phyloP scores from a whole-genome alignment of 2,797 vertebrate species.

The Toxotes lorentzi region DNA sequence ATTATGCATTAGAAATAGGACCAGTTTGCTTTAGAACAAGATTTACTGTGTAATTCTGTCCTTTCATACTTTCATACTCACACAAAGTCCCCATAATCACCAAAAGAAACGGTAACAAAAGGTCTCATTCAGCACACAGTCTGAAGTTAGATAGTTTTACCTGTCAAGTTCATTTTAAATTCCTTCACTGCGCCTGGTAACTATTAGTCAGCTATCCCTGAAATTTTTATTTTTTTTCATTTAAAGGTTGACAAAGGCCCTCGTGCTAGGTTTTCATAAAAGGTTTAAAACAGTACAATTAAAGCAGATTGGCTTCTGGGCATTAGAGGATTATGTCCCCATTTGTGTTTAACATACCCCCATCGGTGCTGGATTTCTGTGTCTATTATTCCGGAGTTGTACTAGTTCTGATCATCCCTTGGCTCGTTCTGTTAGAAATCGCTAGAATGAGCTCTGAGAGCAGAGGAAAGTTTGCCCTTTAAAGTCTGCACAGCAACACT shows the following conservation, averaged over 20 bases:
- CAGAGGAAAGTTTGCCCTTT: conserved; percentile 45
- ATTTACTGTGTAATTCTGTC: conserved; percentile 1
- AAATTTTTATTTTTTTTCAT: conserved; percentile 19
- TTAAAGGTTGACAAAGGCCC: conserved; percentile 37
- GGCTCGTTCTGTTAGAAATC: conserved; percentile 34
- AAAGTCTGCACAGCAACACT: conserved; percentile 51
- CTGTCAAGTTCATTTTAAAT: conserved; percentile 17
- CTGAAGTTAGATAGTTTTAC: conserved; percentile 7
- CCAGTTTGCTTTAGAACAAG: conserved; percentile 1
- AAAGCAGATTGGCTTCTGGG: conserved; percentile 40
- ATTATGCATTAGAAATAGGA: background rate
- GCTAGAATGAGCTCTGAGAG: conserved; percentile 48
- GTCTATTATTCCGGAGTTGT: conserved; percentile 37
- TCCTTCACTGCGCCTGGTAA: conserved; percentile 10
- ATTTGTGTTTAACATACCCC: conserved; percentile 41
- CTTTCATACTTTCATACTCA: background rate
- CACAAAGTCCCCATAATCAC: conserved; percentile 5
- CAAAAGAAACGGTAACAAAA: conserved; percentile 31
- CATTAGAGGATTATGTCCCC: conserved; percentile 45
- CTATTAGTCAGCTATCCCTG: background rate
- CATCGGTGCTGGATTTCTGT: conserved; percentile 38
- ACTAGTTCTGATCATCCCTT: conserved; percentile 55
- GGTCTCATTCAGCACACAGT: conserved; percentile 1
- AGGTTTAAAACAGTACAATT: conserved; percentile 34
- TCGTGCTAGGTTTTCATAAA: conserved; percentile 18